Conservation (phyloP, 2,113 vertebrate species). For the Esox niger region DNA sequence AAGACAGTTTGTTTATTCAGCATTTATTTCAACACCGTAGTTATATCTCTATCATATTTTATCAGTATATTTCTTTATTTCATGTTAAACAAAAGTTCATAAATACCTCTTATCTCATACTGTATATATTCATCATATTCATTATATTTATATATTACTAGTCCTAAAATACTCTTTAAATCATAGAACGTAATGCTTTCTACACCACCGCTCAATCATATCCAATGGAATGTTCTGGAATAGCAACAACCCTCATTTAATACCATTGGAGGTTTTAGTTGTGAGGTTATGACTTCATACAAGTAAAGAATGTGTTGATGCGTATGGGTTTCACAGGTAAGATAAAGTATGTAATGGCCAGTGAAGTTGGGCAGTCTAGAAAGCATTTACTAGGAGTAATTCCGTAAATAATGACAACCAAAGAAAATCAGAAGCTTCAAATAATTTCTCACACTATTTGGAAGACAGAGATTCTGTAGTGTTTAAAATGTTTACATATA, state of each 20-base stretch:
- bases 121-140: constrained; percentile 63
- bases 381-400: constrained; percentile 61
- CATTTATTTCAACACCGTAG: constrained; percentile 77
- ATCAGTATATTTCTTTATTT: constrained; percentile 62
- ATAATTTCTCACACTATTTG: constrained; percentile 64
- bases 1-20: constrained; percentile 57
- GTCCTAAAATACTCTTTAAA: constrained; percentile 74
- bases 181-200: constrained; percentile 66
- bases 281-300: constrained; percentile 28
- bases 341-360: constrained; percentile 16
- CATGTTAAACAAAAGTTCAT: constrained; percentile 67
- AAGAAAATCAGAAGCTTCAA: constrained; percentile 45
- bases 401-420: constrained; percentile 30
- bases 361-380: constrained; percentile 59
- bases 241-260: constrained; percentile 26
- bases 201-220: constrained; percentile 61
- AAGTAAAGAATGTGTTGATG: constrained; percentile 31
- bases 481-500: constrained; percentile 65
- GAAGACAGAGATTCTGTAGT: constrained; percentile 70
- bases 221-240: constrained; percentile 24
- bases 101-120: constrained; percentile 67
- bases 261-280: constrained; percentile 26
- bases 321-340: constrained; percentile 38
- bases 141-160: constrained; percentile 61
- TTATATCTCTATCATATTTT: constrained; percentile 67